These are phyloP conservation scores for Solenopsis fugax DNA, from an alignment of 1,140 invertebrate genomes.

Conservation along the genomic window DNA sequence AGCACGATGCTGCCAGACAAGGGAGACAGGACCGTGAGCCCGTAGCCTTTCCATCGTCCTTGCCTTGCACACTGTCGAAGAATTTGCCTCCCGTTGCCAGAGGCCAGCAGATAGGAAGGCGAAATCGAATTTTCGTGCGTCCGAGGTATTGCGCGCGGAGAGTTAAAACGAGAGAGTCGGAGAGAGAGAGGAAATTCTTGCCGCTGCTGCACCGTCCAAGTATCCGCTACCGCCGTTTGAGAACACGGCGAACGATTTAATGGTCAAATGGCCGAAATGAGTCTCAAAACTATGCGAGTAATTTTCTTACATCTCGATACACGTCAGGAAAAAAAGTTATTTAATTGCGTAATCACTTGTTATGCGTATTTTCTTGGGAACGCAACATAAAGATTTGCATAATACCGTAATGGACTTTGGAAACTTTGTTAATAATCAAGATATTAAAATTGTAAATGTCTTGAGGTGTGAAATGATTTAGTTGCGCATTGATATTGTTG, in stretches of 20 bases:
- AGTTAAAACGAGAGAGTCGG: conserved; percentile 62
- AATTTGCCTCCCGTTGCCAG: conserved; percentile 66
- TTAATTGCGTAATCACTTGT: conserved; percentile 5
- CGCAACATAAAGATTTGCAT: neutral
- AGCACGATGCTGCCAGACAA: conserved; percentile 76
- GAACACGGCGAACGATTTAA: conserved; percentile 42
- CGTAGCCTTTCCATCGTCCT: conserved; percentile 58
- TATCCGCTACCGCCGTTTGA: conserved; percentile 29
- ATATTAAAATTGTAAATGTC: conserved; percentile 40
- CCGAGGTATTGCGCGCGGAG: conserved; percentile 48
- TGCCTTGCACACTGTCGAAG: conserved; percentile 58
- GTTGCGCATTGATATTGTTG: conserved; percentile 1
- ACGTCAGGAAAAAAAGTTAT: conserved; percentile 24
- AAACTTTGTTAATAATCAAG: conserved; percentile 28
- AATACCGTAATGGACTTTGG: neutral
- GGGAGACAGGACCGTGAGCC: conserved; percentile 65
- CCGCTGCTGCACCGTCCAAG: conserved; percentile 6
- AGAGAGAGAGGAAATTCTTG: conserved; percentile 48
- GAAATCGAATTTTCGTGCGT: conserved; percentile 74
- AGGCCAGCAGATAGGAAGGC: conserved; percentile 41
- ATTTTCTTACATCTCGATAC: conserved; percentile 46
- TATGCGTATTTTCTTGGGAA: neutral
- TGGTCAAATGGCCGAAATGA: conserved; percentile 53
- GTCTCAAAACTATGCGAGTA: conserved; percentile 49
- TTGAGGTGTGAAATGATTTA: neutral